Percentiles rank a stretch among this genome's conserved stretches.
phyloP scores from a whole-genome alignment of 2,113 vertebrate genomes.

The Tylochromis polylepis region DNA sequence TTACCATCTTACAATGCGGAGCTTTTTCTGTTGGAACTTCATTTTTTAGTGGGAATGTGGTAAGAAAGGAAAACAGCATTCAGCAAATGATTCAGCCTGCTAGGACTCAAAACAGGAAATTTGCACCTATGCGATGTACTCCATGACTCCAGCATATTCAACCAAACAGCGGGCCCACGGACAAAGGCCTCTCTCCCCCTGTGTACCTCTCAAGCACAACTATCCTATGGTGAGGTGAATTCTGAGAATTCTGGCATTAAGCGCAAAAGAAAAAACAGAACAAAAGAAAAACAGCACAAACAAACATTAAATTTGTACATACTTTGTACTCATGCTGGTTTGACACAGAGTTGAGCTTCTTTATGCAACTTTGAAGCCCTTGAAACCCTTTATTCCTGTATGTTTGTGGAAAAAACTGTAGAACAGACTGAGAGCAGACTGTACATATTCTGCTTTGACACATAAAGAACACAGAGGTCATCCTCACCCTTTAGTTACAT shows the following conservation, averaged over 20 bases:
- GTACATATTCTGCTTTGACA: background rate
- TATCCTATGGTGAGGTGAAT: background rate
- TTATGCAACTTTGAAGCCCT: background rate
- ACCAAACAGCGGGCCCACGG: background rate
- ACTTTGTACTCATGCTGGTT: background rate
- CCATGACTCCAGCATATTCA: background rate
- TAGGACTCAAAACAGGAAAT: background rate
- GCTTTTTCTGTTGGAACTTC: background rate
- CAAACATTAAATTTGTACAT: background rate
- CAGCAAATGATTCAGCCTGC: background rate
- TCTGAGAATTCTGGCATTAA: background rate
- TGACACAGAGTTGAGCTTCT: background rate
- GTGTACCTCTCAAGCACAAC: background rate
- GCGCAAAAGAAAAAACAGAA: background rate
- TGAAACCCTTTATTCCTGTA: background rate
- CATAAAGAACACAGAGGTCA: background rate
- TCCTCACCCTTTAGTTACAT: background rate
- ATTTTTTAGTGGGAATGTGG: background rate
- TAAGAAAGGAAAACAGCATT: background rate
- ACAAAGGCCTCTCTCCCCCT: background rate
- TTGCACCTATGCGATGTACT: background rate
- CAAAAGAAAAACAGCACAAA: background rate
- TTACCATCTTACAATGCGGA: background rate
- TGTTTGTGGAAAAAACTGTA: background rate
- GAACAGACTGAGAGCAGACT: background rate